Evolutionary conservation across 2,113 vertebrate species (phyloP).

Genomic region (Cepphus grylle): DNA sequence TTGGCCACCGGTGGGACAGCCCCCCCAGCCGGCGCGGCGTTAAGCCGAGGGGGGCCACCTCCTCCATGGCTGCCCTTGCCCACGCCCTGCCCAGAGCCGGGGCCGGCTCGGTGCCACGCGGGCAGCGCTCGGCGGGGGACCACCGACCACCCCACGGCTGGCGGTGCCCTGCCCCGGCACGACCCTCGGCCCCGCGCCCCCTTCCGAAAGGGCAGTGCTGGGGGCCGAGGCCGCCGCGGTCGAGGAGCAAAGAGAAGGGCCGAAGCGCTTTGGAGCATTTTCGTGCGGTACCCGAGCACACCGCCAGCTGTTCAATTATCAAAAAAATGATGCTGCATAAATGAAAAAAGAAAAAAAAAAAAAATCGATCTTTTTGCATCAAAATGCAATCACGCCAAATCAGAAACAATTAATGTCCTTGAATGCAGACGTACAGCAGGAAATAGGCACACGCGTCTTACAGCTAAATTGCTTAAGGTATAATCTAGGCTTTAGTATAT

Average conservation of each 20-base stretch:
- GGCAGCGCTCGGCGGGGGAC: not conserved
- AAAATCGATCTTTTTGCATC: not conserved
- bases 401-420: not conserved
- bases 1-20: not conserved
- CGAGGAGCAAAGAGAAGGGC: not conserved
- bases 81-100: not conserved
- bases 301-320: not conserved
- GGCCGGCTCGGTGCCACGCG: not conserved
- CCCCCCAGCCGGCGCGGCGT: not conserved
- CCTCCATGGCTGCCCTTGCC: not conserved
- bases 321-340: not conserved
- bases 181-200: accelerated
- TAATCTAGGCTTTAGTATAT: not conserved
- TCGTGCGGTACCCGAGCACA: accelerated
- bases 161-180: not conserved
- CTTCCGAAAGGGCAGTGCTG: not conserved
- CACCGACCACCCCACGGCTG: not conserved
- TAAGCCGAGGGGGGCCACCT: not conserved
- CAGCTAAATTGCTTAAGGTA: not conserved
- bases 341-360: not conserved
- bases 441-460: not conserved
- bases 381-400: not conserved
- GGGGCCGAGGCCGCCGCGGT: accelerated
- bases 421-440: not conserved
- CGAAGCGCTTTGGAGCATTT: accelerated